Evolutionary conservation across 2,113 vertebrate species (phyloP), one percentile per base, ranked within the genome.

Genomic region (Pomatostomus ruficeps): DNA sequence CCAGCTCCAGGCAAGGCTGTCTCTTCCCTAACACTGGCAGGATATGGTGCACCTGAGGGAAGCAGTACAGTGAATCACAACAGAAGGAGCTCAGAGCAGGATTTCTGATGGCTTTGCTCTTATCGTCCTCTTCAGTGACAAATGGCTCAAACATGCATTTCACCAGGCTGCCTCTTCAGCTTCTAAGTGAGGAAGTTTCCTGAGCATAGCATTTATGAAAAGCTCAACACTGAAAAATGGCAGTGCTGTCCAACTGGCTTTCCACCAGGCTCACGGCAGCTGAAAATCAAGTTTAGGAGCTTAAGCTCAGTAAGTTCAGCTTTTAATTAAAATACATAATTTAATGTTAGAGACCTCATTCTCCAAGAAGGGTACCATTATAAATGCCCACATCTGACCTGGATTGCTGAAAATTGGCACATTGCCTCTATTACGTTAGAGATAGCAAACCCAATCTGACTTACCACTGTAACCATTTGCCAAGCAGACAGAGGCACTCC

Each of bases 271-370:
- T 78, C 28, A 54, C 0, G 0, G 51, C 46, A 88, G 81, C 21
- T 73, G 75, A 91, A 93, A 94, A 93, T 93, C 87, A 83, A 59
- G 78, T 93, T 96, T 83, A 85, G 71, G 62, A 70, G 43, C 63
- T 76, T 65, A 88, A 76, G 43, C 38, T 85, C 75, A 82, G 26
- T 86, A 85, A 92, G 77, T 91, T 89, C 78, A 89, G 42, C 91
- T 95, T 95, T 96, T 96, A 96, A 97, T 95, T 96, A 95, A 85
- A 94, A 94, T 58, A 43, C 28, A 46, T 89, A 95, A 95, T 96
- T 95, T 93, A 95, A 94, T 96, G 89, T 42, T 88, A 77, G 67
- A 89, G 77, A 76, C 58, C 55, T 94, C 38, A 25, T 88, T 89
- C 43, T 83, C 58, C 1, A 12, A 63, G 51, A 72, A 73, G 26